These are phyloP conservation scores for Drosophila quadrilineata DNA, from an alignment of 1,140 invertebrate genomes.

Conservation along the genomic window DNA sequence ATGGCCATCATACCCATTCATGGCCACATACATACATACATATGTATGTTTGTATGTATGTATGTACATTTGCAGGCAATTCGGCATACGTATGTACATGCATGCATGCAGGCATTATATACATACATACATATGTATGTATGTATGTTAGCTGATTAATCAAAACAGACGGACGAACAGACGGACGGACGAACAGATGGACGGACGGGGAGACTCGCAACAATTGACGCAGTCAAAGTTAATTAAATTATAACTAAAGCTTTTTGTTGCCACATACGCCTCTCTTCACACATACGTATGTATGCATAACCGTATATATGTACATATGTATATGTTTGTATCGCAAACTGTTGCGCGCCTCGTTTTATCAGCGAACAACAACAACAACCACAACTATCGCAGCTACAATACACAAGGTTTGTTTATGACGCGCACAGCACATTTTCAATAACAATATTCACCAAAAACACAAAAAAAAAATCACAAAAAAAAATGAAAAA, in stretches of 20 bases:
- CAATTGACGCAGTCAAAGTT: conserved; percentile 55
- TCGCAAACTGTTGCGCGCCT: conserved; percentile 48
- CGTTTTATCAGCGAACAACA: conserved; percentile 26
- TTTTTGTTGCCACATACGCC: conserved; percentile 48
- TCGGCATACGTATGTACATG: conserved; percentile 22
- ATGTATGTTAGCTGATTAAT: no score
- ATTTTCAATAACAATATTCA: conserved; percentile 14
- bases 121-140: conserved; percentile 19
- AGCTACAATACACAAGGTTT: conserved; percentile 23
- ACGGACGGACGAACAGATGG: background rate
- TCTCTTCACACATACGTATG: conserved; percentile 32
- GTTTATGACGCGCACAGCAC: conserved; percentile 36
- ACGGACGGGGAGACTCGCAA: background rate
- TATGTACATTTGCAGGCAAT: conserved; percentile 53
- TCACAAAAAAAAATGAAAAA: no score
- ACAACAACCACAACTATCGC: conserved; percentile 5
- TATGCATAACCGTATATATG: conserved; percentile 12
- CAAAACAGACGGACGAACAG: conserved; percentile 6
- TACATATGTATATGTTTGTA: no score
- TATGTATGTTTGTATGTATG: conserved; percentile 2
- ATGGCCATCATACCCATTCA: conserved; percentile 22
- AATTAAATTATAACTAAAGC: conserved; percentile 78
- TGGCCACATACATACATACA: conserved; percentile 7
- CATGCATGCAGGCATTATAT: conserved; percentile 14
- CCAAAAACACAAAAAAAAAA: no score